phyloP scores from a whole-genome alignment of 2,888 invertebrate species.

The Tipula confusa region DNA sequence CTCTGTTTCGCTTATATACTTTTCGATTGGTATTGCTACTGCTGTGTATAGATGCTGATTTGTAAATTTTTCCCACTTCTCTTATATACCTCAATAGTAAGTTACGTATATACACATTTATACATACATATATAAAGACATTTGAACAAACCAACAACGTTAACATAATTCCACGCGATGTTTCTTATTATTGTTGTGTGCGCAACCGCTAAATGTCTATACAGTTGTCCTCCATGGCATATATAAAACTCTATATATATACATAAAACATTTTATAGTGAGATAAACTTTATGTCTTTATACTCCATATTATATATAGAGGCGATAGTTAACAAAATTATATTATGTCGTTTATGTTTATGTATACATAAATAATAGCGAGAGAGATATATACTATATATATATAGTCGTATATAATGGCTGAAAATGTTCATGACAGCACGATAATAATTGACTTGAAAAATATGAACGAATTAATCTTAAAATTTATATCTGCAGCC shows the following conservation, averaged over 20 bases:
- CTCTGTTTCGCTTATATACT: not conserved
- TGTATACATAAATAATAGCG: not conserved
- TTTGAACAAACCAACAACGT: not conserved
- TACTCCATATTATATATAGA: not conserved
- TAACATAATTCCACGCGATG: not conserved
- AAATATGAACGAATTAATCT: not conserved
- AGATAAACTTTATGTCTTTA: not conserved
- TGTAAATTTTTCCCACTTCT: constrained; percentile 7
- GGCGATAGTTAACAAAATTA: not conserved
- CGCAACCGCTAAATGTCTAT: not conserved
- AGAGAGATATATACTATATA: not conserved
- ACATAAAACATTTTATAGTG: not conserved
- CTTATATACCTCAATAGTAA: not conserved
- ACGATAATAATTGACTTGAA: not conserved
- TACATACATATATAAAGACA: not conserved
- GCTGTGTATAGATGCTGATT: not conserved
- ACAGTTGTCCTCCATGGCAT: not conserved
- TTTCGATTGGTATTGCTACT: not conserved
- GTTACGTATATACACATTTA: not conserved
- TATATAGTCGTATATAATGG: too few relatives aligned
- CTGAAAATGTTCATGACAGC: not conserved
- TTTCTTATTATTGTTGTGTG: not conserved
- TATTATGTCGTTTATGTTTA: not conserved
- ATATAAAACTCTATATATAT: not conserved
- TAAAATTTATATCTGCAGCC: not conserved